phyloP scores from a whole-genome alignment of 2,113 vertebrate species.

The Puntigrus tetrazona region DNA sequence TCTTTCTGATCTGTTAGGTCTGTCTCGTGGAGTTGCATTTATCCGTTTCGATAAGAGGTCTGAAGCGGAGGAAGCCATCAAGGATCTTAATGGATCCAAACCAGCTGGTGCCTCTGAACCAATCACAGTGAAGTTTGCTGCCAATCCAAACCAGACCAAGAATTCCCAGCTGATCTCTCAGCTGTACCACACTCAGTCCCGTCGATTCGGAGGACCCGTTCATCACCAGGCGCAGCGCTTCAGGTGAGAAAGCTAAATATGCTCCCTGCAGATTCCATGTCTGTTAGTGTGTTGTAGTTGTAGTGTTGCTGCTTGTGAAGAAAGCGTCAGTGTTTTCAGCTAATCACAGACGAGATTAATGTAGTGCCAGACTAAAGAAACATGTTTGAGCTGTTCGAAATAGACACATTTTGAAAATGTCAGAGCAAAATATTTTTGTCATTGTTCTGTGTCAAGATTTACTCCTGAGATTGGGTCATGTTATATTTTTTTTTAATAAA shows the following conservation, averaged over 20 bases:
- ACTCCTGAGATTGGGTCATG: no score
- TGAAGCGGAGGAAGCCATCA: constrained; percentile 96
- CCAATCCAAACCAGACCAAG: constrained; percentile 95
- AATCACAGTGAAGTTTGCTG: constrained; percentile 97
- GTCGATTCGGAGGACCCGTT: constrained; percentile 91
- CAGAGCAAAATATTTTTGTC: no score
- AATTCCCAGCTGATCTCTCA: constrained; percentile 90
- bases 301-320: not conserved
- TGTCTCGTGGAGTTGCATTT: constrained; percentile 95
- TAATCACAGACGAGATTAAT: no score
- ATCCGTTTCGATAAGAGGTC: constrained; percentile 95
- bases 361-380: no score
- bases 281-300: not conserved
- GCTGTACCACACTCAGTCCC: constrained; percentile 89
- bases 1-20: constrained; percentile 70
- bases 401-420: no score
- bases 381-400: no score
- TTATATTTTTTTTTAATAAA: no score
- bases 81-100: constrained; percentile 92
- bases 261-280: not conserved
- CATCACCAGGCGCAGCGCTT: constrained; percentile 97
- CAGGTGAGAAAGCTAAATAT: constrained; percentile 77
- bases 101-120: constrained; percentile 90
- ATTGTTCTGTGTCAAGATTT: no score
- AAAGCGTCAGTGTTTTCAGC: no score